Evolutionary conservation across 1,140 invertebrate species (phyloP), one percentile per base, ranked within the genome.

Genomic region (Calycopis cecrops): DNA sequence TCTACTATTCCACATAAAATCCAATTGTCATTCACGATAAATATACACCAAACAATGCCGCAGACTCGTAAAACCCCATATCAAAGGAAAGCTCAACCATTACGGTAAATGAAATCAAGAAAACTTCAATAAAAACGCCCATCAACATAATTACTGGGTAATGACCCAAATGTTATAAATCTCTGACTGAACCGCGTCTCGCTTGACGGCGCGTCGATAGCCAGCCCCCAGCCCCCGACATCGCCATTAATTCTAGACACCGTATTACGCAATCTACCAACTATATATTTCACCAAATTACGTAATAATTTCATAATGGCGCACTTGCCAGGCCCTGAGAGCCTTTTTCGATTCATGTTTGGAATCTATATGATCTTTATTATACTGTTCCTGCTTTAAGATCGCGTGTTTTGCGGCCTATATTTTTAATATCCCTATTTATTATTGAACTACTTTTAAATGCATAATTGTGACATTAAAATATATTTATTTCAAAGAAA

Each of bases 111-210:
- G 63, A 66, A 65, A 65, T 59, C 56, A 57, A 59, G 49, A 59
- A 52, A 56, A 53, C 59, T 42, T 44, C 56, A 63, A 69, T 67
- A 64, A 69, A 73, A 71, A 62, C 60, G 63, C 47, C 65, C 65
- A 66, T 72, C 69, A 73, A 77, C 69, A 76, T 74, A 71, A 80
- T 79, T 77, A 74, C 62, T 63, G 63, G 57, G 68, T 80, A 78
- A 80, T 73, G 73, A 68, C 60, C 67, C 66, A 53, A 57, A 54
- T 65, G 71, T 68, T 69, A 73, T 80, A 77, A 80, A 80, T 78
- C 69, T 71, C 57, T 33, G 55, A 50, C 14, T 58, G 55, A 49
- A 42, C 48, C 40, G 40, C 40, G 40, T 44, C 16, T 40, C 54
- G 56, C 56, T 61, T 52, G 67, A 71, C 56, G 63, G 57, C 51